Base-by-base conservation (phyloP, 1,140 invertebrate species). In the Drosophila bocki region DNA sequence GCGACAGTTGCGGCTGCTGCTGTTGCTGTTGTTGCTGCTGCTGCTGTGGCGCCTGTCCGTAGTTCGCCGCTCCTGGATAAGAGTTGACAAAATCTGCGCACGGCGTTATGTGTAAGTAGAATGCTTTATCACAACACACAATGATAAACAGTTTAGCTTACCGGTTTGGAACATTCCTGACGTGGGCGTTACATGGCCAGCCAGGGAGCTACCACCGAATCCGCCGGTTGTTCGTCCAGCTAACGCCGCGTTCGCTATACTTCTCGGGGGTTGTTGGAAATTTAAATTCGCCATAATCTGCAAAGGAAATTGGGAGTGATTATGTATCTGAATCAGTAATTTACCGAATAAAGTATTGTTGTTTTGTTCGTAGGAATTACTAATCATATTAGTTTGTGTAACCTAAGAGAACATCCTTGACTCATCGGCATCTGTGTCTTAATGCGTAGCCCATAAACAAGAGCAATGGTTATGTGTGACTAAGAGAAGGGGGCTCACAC, bases 281-380 rank as follows among this genome's bases (percentile, higher is more conserved):
- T 96, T 96, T 95, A 96, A 94, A 94, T 96, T 96, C 94, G 96
- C 96, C 96, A 96, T 96, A 95, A 84, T 91, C 91, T 92, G 70
- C n/a, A 57, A 53, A 26, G 19, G 1, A 74, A 51, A 35, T 22
- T 26, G 37, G 17, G 32, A 15, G 39, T 8, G 19, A 7, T 48
- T 47, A 57, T 41, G 47, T 32, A 42, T 35, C 13, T 19, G 9
- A 17, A 50, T 54, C 7, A 15, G 8, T 15, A 8, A 22, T 15
- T 54, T 39, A 19, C 15, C 3, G 3, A 29, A 29, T 29, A 29
- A 29, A 29, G 26, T 29, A 29, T 12, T 45, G 11, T 7, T 1
- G 6, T 12, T 45, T 45, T 19, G n/a, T 13, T 22, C 12, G 11
- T 12, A 3, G 12, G 19, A 47, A 32, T 51, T 17, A 50, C 26